These are phyloP conservation scores for Monodelphis domestica DNA, from an alignment of 2,797 vertebrate genomes.

Conservation along the genomic window DNA sequence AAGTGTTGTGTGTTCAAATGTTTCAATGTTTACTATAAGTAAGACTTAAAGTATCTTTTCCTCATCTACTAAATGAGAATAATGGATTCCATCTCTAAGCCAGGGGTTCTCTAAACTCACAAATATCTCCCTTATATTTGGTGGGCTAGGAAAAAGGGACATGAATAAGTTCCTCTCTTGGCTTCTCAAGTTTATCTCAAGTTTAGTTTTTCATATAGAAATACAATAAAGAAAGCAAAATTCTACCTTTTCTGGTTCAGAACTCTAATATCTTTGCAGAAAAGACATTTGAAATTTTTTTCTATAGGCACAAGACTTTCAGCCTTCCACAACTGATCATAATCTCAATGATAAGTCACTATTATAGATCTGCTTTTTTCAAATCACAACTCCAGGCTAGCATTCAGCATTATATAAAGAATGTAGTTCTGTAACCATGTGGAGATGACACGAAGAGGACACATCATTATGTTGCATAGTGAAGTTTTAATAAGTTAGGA, in stretches of 20 bases:
- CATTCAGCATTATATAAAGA: background rate
- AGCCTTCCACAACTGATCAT: background rate
- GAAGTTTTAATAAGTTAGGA: conserved; percentile 42
- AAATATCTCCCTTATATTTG: background rate
- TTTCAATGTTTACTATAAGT: too few species aligned
- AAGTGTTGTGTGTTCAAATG: too few species aligned
- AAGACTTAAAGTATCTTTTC: too few species aligned
- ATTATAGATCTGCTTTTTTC: background rate
- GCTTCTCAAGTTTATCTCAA: background rate
- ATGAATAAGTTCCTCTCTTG: background rate
- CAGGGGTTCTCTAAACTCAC: background rate
- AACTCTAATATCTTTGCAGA: background rate
- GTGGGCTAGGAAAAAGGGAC: background rate
- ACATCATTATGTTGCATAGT: background rate
- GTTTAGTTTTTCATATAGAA: background rate
- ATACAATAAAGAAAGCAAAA: background rate
- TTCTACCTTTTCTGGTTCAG: background rate
- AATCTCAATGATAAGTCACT: background rate
- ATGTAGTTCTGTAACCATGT: conserved; percentile 13
- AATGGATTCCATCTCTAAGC: background rate
- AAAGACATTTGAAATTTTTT: background rate
- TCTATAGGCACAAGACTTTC: background rate
- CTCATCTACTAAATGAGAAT: too few species aligned
- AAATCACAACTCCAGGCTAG: background rate
- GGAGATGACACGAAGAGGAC: conserved; percentile 18